phyloP scores from a whole-genome alignment of 1,140 invertebrate genomes.

The Drosophila pandora region DNA sequence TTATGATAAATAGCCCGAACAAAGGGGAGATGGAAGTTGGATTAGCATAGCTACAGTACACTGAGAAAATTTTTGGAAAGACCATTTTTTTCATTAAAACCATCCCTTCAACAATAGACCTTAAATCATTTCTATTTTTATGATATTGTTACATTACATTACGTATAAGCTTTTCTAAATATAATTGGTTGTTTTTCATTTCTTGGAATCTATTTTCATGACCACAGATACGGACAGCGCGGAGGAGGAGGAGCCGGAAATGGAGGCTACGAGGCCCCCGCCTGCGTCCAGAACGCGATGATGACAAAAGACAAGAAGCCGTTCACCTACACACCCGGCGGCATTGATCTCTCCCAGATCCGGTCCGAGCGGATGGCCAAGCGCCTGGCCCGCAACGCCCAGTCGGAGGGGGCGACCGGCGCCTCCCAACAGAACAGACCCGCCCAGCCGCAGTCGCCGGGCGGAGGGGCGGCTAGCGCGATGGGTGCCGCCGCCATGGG shows the following conservation, averaged over 20 bases:
- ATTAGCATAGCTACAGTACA: slow-evolving; percentile 50
- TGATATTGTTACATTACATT: neutral
- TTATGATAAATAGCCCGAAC: slow-evolving; percentile 61
- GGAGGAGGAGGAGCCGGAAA: slow-evolving; percentile 65
- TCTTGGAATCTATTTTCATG: neutral
- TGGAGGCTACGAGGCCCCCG: slow-evolving; percentile 88
- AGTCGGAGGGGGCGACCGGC: slow-evolving; percentile 85
- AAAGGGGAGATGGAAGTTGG: slow-evolving; percentile 35
- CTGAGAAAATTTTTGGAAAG: slow-evolving; percentile 14
- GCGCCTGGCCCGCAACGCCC: slow-evolving; percentile 85
- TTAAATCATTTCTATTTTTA: neutral
- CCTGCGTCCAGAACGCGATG: slow-evolving; percentile 96
- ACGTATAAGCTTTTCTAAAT: slow-evolving; percentile 18
- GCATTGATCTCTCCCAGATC: slow-evolving; percentile 95
- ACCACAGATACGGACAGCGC: slow-evolving; percentile 74
- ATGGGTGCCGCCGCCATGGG: slow-evolving; percentile 84
- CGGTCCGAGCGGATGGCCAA: slow-evolving; percentile 94
- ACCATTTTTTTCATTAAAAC: neutral
- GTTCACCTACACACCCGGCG: slow-evolving; percentile 96
- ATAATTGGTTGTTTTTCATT: neutral
- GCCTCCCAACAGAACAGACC: slow-evolving; percentile 79
- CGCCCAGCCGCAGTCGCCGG: slow-evolving; percentile 73
- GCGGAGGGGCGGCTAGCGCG: slow-evolving; percentile 63
- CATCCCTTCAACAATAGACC: too few relatives aligned
- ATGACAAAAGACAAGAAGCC: slow-evolving; percentile 98